Conservation (phyloP, 2,113 vertebrate genomes). For the Aythya baeri region DNA sequence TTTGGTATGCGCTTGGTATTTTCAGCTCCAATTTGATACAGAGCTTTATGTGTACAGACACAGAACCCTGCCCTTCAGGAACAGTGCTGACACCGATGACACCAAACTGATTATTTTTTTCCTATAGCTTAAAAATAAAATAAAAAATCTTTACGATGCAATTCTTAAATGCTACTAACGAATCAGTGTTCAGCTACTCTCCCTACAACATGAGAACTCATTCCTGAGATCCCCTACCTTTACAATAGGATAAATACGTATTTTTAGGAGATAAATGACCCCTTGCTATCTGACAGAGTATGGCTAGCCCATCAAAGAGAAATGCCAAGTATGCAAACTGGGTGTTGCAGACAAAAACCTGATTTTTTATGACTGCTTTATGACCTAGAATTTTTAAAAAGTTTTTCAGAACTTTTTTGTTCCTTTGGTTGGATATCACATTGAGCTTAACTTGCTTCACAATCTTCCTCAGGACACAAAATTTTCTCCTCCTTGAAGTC, state of each 20-base stretch:
- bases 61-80: not conserved
- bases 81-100: not conserved
- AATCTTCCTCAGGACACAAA: not conserved
- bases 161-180: not conserved
- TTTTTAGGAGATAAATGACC: not conserved
- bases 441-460: not conserved
- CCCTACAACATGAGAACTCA: not conserved
- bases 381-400: too few relatives aligned
- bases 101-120: not conserved
- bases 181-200: not conserved
- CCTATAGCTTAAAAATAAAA: not conserved
- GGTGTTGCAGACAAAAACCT: not conserved
- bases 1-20: not conserved
- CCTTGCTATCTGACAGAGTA: not conserved
- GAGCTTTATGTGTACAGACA: not conserved
- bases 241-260: not conserved
- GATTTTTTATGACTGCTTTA: not conserved
- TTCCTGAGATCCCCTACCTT: not conserved
- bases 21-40: not conserved
- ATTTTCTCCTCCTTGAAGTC: not conserved
- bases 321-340: not conserved
- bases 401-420: not conserved
- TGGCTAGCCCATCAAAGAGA: not conserved
- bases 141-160: accelerated
- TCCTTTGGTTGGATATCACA: not conserved